Evolutionary conservation across 2,113 vertebrate genomes (phyloP), one percentile per base, ranked within the genome.

Genomic region (Symphodus melops): DNA sequence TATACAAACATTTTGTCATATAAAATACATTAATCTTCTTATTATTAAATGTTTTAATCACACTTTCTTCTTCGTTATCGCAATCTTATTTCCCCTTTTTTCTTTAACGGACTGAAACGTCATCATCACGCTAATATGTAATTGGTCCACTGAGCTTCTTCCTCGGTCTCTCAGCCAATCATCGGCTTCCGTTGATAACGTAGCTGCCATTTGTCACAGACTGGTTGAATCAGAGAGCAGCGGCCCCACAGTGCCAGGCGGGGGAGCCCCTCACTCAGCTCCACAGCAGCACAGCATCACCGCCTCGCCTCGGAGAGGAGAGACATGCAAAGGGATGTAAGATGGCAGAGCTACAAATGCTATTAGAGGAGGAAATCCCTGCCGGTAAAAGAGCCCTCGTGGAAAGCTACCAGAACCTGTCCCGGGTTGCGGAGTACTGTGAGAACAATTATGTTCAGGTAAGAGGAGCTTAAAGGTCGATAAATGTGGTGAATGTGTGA

Each of bases 271-370:
- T 89, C 89, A 84, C 88, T 87, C 85, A 82, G 81, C 81, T 36
- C 23, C 87, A 46, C 83, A 44, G 13, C 78, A 51, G 13, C 78
- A 51, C 84, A 93, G 87, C 92, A 89, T 88, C 91, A 86, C 70
- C 81, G 88, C 88, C 89, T 81, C 88, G 87, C 84, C 85, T 94
- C 92, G 92, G 85, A 76, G 85, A 89, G 87, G 83, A 92, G 93
- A 90, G 91, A 75, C 58, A 92, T 98, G 97, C 95, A 68, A 96
- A 98, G 95, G 94, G 95, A 95, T 95, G 95, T 94, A 99, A 98
- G 96, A 99, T 99, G 98, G 98, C 97, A 96, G 98, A 99, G 96
- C 96, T 99, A 95, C 97, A 99, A 95, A 99, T 99, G 98, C 95
- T 99, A 90, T 92, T 99, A 97, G 98, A 99, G 93, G 98, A 99